A percentile compares a stretch with the other conserved stretches of the same genome.
Evolutionary conservation across 1,140 invertebrate genomes (phyloP).

Genomic region (Drosophila pectinifera): DNA sequence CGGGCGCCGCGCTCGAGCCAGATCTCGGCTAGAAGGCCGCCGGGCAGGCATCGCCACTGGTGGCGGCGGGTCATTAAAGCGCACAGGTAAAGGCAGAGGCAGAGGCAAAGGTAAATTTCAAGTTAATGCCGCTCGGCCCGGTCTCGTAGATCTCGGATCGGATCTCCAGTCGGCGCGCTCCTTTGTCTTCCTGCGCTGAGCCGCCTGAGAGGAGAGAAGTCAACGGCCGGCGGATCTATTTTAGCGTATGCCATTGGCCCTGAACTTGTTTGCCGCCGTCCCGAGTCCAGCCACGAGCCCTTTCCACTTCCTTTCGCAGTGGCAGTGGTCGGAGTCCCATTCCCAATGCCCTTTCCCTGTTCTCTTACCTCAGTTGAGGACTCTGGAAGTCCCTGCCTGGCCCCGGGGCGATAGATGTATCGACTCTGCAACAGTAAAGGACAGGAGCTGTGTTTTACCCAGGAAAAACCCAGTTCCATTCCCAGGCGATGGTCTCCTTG

Average conservation of each 20-base stretch:
- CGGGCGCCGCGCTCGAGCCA: constrained; percentile 16
- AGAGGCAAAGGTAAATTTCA: constrained; percentile 37
- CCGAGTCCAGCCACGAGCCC: constrained; percentile 5
- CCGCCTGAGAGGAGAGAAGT: constrained; percentile 15
- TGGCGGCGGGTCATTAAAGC: constrained; percentile 55
- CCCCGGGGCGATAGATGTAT: neutral
- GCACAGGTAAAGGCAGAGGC: constrained; percentile 24
- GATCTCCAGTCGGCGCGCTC: constrained; percentile 11
- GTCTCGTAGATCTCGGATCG: constrained; percentile 43
- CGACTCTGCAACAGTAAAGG: neutral
- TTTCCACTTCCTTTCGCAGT: constrained; percentile 5
- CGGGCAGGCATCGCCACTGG: constrained; percentile 12
- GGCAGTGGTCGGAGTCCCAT: neutral
- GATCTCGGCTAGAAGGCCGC: constrained; percentile 16
- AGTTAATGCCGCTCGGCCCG: constrained; percentile 44
- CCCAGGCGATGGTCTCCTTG: constrained; percentile 1
- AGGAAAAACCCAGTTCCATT: constrained; percentile 6
- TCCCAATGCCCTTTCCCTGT: neutral
- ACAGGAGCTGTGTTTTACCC: neutral
- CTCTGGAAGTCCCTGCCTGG: constrained; percentile 2
- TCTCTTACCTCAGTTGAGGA: constrained; percentile 1
- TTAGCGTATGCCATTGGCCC: constrained; percentile 61
- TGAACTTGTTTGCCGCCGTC: constrained; percentile 58
- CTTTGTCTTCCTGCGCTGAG: constrained; percentile 51
- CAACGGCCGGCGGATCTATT: constrained; percentile 61